Evolutionary conservation across 1,140 invertebrate species (phyloP).

Genomic region (Neelides sp.): DNA sequence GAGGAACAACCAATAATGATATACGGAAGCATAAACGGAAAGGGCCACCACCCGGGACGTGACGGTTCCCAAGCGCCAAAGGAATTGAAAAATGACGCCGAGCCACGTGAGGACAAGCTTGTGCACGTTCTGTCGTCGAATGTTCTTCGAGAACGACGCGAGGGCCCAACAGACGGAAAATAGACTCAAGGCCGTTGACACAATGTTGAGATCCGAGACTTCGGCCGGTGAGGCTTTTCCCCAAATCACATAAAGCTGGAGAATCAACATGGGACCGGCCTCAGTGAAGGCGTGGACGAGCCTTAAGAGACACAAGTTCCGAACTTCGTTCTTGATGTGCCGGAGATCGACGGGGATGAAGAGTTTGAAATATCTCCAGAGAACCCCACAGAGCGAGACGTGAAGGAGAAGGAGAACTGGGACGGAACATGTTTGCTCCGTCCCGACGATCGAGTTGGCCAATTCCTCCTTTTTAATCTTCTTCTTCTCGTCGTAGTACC

Average conservation of each 20-base stretch:
- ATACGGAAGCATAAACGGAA: slow-evolving; percentile 70
- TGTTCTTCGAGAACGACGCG: slow-evolving; percentile 77
- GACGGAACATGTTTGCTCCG: slow-evolving; percentile 17
- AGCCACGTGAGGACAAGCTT: slow-evolving; percentile 73
- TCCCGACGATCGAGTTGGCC: slow-evolving; percentile 29
- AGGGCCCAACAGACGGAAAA: slow-evolving; percentile 81
- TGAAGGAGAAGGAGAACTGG: slow-evolving; percentile 47
- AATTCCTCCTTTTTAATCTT: slow-evolving; percentile 25
- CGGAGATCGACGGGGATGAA: slow-evolving; percentile 71
- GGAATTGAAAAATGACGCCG: slow-evolving; percentile 70
- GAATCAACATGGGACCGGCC: slow-evolving; percentile 69
- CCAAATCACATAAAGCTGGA: slow-evolving; percentile 61
- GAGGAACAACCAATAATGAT: slow-evolving; percentile 67
- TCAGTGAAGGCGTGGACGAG: slow-evolving; percentile 75
- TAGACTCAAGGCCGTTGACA: slow-evolving; percentile 65
- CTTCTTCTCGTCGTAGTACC: slow-evolving; percentile 32
- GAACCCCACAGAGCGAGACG: slow-evolving; percentile 62
- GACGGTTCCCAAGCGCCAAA: slow-evolving; percentile 66
- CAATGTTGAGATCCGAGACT: slow-evolving; percentile 60
- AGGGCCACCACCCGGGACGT: slow-evolving; percentile 64
- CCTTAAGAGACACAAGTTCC: slow-evolving; percentile 61
- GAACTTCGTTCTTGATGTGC: slow-evolving; percentile 69
- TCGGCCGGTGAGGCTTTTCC: slow-evolving; percentile 39
- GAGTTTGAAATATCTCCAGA: slow-evolving; percentile 78
- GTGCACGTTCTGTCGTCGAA: slow-evolving; percentile 64